Conservation (phyloP, 1,140 invertebrate genomes). For the Rhyacophila brunnea region DNA sequence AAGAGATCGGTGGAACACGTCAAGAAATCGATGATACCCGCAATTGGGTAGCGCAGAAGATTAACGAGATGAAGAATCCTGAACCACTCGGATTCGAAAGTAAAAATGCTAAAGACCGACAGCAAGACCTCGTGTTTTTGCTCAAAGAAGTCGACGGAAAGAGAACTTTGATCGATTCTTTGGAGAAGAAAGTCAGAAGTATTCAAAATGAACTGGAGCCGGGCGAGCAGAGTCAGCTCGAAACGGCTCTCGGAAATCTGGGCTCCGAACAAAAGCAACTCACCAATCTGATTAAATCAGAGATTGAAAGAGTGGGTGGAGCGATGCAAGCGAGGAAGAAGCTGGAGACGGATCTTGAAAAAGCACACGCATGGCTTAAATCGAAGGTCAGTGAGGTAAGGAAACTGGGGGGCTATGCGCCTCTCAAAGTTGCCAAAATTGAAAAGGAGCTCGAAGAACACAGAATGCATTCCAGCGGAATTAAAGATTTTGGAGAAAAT, state of each 20-base stretch:
- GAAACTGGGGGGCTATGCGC: conserved; percentile 71
- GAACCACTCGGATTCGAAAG: conserved; percentile 72
- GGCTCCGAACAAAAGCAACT: conserved; percentile 72
- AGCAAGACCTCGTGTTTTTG: conserved; percentile 69
- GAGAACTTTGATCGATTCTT: conserved; percentile 74
- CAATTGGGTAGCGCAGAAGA: conserved; percentile 78
- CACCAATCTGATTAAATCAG: conserved; percentile 66
- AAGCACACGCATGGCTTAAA: conserved; percentile 76
- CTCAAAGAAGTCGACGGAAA: conserved; percentile 84
- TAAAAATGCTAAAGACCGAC: conserved; percentile 69
- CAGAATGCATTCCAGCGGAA: conserved; percentile 70
- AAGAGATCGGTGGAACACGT: conserved; percentile 74
- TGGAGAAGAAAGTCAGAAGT: conserved; percentile 78
- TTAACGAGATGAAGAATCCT: conserved; percentile 64
- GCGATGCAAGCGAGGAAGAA: conserved; percentile 69
- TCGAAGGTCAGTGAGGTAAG: conserved; percentile 72
- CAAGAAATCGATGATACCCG: conserved; percentile 73
- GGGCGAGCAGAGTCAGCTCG: conserved; percentile 70
- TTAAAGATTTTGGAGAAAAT: conserved; percentile 75
- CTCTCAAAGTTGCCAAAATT: conserved; percentile 69
- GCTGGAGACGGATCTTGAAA: conserved; percentile 75
- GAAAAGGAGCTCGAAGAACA: conserved; percentile 77
- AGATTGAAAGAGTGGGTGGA: conserved; percentile 67
- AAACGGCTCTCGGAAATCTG: conserved; percentile 64
- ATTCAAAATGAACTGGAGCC: conserved; percentile 84